Base-by-base conservation (phyloP, 2,797 vertebrate species). In the Halcyon leucocephala region DNA sequence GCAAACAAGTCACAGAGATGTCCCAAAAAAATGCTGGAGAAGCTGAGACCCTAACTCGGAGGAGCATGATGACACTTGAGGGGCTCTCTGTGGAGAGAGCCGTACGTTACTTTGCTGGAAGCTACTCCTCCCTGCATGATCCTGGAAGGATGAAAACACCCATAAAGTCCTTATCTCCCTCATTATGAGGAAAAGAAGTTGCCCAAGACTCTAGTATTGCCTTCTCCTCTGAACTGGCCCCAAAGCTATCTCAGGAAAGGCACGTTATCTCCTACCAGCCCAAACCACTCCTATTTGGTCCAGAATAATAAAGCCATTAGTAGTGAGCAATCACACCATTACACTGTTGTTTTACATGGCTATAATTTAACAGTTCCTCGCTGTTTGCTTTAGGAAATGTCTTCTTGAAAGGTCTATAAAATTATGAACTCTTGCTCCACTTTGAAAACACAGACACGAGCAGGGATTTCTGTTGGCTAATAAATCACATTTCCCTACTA, bases 341-440 rank as follows among this genome's bases (percentile, higher is more conserved):
- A 86, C 51, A 49, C 28, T 54, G 62, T 46, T 93, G 81, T 51
- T 95, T 95, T 80, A 85, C 61, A 28, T 39, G n/a, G 71, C 78
- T 85, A n/a, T 87, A 90, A 93, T 86, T 90, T 89, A 95, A 90
- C 81, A 77, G 74, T 65, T 90, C 69, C 62, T 94, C 90, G 18
- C 60, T 95, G 92, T 95, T 96, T 95, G 72, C 89, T 95, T 95
- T 89, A 91, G 88, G 86, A 97, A 95, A 94, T 93, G 61, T 70
- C 3, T 82, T 83, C 78, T 78, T 82, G 82, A 94, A 95, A 94
- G 65, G 82, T 94, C 96, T 91, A 81, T 93, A 93, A 95, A 95
- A 89, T 89, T 74, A 94, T 74, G 72, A 94, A 94, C 78, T 93
- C 83, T 51, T 77, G 60, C 41, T 95, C 55, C 77, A 77, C 49